phyloP scores from a whole-genome alignment of 2,888 invertebrate species.

The Eristalis arbustorum region DNA sequence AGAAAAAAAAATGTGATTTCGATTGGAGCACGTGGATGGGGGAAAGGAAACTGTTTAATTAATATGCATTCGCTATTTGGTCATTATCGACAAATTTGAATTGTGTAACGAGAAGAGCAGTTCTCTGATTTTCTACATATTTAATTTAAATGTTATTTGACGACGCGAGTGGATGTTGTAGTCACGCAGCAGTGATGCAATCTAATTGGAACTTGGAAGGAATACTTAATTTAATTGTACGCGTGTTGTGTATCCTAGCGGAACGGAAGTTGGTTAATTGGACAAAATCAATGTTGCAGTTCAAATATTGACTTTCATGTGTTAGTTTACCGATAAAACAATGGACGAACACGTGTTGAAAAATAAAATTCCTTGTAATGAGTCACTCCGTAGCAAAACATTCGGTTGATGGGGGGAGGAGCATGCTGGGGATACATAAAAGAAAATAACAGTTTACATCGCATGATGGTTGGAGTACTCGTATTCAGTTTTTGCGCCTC shows the following conservation, averaged over 20 bases:
- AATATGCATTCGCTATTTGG: not conserved
- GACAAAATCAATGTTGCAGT: not conserved
- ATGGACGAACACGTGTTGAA: not conserved
- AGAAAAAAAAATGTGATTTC: not conserved
- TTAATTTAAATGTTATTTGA: not conserved
- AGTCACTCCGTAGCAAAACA: not conserved
- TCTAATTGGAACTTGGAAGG: not conserved
- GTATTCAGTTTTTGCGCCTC: no score
- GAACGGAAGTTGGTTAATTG: not conserved
- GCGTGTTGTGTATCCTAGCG: not conserved
- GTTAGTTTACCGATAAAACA: not conserved
- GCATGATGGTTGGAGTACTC: no score
- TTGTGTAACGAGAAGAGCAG: not conserved
- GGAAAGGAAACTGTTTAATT: not conserved
- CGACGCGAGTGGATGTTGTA: not conserved
- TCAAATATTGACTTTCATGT: not conserved
- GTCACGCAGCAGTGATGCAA: not conserved
- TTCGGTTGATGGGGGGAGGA: no score
- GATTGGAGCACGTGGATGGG: constrained; percentile 32
- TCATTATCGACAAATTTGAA: not conserved
- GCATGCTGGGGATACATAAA: no score
- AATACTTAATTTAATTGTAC: not conserved
- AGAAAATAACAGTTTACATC: no score
- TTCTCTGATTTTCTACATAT: not conserved
- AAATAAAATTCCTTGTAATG: not conserved